Percentiles rank a stretch among this genome's conserved stretches.
Conservation (phyloP, 2,888 invertebrate genomes). For the Drosophila phalerata region DNA sequence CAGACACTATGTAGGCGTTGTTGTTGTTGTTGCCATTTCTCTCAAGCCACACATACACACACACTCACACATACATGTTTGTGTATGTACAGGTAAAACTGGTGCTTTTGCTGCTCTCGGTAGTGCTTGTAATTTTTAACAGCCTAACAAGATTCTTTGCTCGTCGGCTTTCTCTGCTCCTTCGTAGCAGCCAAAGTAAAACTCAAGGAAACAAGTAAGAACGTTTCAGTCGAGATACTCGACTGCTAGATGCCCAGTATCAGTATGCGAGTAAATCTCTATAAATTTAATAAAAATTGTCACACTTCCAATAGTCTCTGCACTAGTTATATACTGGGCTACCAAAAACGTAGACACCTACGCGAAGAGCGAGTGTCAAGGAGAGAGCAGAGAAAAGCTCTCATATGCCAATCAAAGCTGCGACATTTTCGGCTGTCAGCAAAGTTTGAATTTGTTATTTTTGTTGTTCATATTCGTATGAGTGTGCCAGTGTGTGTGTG, state of each 20-base stretch:
- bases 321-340: too few relatives aligned
- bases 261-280: too few relatives aligned
- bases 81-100: constrained; percentile 42
- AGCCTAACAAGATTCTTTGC: constrained; percentile 6
- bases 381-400: constrained; percentile 10
- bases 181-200: constrained; percentile 24
- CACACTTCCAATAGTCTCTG: too few relatives aligned
- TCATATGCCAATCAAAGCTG: constrained; percentile 54
- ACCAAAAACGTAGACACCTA: constrained; percentile 18
- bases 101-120: constrained; percentile 41
- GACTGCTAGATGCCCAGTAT: too few relatives aligned
- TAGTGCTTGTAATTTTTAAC: constrained; percentile 12
- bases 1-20: constrained; percentile 18
- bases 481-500: not conserved
- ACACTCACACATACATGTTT: not conserved
- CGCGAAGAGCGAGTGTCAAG: constrained; percentile 1
- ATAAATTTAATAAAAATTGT: too few relatives aligned
- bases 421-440: constrained; percentile 31
- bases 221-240: not conserved
- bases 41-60: constrained; percentile 26
- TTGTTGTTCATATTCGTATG: constrained; percentile 27
- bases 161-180: not conserved
- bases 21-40: constrained; percentile 57
- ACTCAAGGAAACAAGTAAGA: constrained; percentile 1
- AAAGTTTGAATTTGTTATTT: constrained; percentile 54